Conservation (phyloP, 2,113 vertebrate genomes). For the Poeciliopsis retropinna region DNA sequence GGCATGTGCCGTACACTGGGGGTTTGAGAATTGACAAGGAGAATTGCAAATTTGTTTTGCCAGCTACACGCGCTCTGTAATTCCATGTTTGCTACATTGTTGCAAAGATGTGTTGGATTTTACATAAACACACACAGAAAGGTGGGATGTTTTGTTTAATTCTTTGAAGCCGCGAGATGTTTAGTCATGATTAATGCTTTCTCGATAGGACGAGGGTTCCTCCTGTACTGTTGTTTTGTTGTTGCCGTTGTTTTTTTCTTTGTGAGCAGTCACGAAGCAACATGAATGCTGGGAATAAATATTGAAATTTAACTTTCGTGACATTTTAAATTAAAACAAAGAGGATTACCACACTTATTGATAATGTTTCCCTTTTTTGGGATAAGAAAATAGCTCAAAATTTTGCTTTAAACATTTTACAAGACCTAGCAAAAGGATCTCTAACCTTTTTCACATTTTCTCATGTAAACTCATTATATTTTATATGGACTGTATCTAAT, state of each 20-base stretch:
- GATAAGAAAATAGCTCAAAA: neutral
- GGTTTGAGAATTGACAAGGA: conserved; percentile 76
- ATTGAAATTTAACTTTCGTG: conserved; percentile 30
- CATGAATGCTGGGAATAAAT: conserved; percentile 24
- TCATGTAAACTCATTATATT: too few species aligned
- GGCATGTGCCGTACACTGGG: conserved; percentile 72
- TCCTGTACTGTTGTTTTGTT: conserved; percentile 44
- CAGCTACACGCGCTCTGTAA: conserved; percentile 69
- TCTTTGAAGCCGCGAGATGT: conserved; percentile 60
- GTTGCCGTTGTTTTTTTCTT: conserved; percentile 36
- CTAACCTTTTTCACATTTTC: too few species aligned
- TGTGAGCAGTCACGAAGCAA: conserved; percentile 42
- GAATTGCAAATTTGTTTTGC: conserved; percentile 80
- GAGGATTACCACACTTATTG: neutral
- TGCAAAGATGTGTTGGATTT: conserved; percentile 53
- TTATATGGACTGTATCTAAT: too few species aligned
- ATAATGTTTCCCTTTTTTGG: neutral
- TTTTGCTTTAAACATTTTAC: neutral
- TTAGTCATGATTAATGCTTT: conserved; percentile 72
- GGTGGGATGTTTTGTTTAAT: conserved; percentile 69
- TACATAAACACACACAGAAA: conserved; percentile 62
- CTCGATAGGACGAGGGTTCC: conserved; percentile 50
- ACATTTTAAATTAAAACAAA: neutral
- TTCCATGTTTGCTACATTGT: conserved; percentile 54
- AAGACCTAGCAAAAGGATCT: too few species aligned